Base-by-base conservation (phyloP, 2,888 invertebrate genomes). In the Tromatobia lineatoria region DNA sequence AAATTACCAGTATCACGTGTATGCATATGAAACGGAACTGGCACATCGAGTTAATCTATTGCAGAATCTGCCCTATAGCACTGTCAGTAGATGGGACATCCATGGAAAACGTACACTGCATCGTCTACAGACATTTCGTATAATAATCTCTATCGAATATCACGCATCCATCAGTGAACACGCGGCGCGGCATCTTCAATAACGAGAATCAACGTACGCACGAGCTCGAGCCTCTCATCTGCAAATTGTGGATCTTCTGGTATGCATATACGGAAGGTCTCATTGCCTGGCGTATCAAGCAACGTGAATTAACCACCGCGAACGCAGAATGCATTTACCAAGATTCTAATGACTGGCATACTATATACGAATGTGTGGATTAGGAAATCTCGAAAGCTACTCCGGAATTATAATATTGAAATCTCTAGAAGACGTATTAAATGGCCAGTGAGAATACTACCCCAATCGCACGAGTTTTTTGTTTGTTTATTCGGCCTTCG, bases 111-210 rank as follows among this genome's bases (percentile, higher is more conserved):
- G 52, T 59, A 52, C 25, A 13, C n/a, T 59, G n/a, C 57, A 34
- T 18, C 20, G 67, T 11, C 42, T 73, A 23, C 42, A 79, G 54
- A 74, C 64, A 69, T 74, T 80, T 74, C 77, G 57, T 64, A 66
- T 13, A 81, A 80, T 80, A 78, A 81, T 84, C 70, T 70, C 80
- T 74, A 81, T 81, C 84, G 84, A 84, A 78, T 84, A 84, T 47
- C 69, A 66, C 75, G 77, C 69, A 78, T 84, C 73, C 64, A 52
- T 69, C 42, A 79, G 69, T 74, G 71, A 57, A 64, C 59, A 57
- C 76, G 76, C 59, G 18, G 47, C 76, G 69, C 52, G 66, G 70
- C 52, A 38, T 74, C 70, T 71, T 66, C 47, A 84, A 81, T 81
- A 78, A 81, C 81, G 81, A 84, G 84, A 84, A 84, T 80, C 78